A percentile compares a stretch with the other conserved stretches of the same genome.
Evolutionary conservation across 2,888 invertebrate genomes (phyloP).

Genomic region (Lycophotia porphyrea): DNA sequence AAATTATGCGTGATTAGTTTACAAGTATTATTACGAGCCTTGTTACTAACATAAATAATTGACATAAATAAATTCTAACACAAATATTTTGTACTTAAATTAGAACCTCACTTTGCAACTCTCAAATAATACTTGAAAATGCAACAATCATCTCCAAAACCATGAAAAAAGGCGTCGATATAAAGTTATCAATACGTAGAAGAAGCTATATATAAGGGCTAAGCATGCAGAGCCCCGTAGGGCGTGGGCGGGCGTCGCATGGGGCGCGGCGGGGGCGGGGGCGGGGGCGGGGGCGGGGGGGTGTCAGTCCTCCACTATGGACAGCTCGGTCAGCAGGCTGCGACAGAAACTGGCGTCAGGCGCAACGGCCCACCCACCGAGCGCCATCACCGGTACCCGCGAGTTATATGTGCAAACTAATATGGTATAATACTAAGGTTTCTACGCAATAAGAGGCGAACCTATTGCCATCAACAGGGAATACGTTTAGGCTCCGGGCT

Average conservation of each 20-base stretch:
- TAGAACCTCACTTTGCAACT: neutral
- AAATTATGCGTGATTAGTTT: slow-evolving; percentile 13
- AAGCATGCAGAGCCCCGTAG: slow-evolving; percentile 66
- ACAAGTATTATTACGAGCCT: neutral
- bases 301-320: slow-evolving; percentile 88
- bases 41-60: slow-evolving; percentile 15
- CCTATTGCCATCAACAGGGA: neutral
- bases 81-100: neutral
- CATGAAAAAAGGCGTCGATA: slow-evolving; percentile 30
- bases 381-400: slow-evolving; percentile 6
- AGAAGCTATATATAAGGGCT: slow-evolving; percentile 64
- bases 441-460: neutral
- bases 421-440: neutral
- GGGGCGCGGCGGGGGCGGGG: slow-evolving; percentile 37
- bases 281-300: slow-evolving; percentile 17
- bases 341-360: slow-evolving; percentile 80
- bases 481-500: neutral
- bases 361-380: slow-evolving; percentile 21
- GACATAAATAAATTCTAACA: neutral
- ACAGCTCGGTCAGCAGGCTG: slow-evolving; percentile 89
- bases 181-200: slow-evolving; percentile 48
- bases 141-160: slow-evolving; percentile 34
- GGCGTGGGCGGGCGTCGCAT: slow-evolving; percentile 52
- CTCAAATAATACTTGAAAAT: slow-evolving; percentile 1
- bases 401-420: slow-evolving; percentile 38